Percentiles rank a stretch among this genome's conserved stretches.
Evolutionary conservation across 2,113 vertebrate species (phyloP).

Genomic region (Apus apus): DNA sequence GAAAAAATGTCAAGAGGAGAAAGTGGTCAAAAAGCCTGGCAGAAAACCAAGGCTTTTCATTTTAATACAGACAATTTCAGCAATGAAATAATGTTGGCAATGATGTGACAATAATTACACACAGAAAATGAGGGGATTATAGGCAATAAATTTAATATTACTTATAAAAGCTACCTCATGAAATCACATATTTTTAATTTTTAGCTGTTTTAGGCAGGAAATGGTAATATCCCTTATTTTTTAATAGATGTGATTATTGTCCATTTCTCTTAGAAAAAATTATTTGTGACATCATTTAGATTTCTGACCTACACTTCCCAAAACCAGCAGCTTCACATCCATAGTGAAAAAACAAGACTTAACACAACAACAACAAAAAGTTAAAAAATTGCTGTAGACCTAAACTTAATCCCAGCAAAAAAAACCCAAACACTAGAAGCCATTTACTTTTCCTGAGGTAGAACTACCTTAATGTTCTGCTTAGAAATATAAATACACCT

Average conservation of each 20-base stretch:
- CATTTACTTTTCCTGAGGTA: neutral
- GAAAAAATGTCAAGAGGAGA: neutral
- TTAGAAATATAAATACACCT: neutral
- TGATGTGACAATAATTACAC: neutral
- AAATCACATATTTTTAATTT: neutral
- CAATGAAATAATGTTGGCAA: slow-evolving; percentile 18
- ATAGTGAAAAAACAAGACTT: neutral
- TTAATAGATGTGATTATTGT: neutral
- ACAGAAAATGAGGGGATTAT: neutral
- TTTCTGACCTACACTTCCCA: neutral
- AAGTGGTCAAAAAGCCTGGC: neutral
- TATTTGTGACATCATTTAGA: neutral
- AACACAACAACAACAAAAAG: neutral
- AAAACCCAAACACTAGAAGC: neutral
- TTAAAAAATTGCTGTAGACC: neutral
- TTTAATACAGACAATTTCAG: slow-evolving; percentile 1
- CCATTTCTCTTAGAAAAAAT: neutral
- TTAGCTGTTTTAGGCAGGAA: neutral
- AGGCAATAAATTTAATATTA: neutral
- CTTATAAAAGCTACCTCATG: neutral
- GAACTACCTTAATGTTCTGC: neutral
- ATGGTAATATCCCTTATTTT: neutral
- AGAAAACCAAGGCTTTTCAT: neutral
- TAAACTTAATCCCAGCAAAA: neutral
- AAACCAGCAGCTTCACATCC: neutral